Evolutionary conservation across 2,113 vertebrate species (phyloP).

Genomic region (Danionella cerebrum): DNA sequence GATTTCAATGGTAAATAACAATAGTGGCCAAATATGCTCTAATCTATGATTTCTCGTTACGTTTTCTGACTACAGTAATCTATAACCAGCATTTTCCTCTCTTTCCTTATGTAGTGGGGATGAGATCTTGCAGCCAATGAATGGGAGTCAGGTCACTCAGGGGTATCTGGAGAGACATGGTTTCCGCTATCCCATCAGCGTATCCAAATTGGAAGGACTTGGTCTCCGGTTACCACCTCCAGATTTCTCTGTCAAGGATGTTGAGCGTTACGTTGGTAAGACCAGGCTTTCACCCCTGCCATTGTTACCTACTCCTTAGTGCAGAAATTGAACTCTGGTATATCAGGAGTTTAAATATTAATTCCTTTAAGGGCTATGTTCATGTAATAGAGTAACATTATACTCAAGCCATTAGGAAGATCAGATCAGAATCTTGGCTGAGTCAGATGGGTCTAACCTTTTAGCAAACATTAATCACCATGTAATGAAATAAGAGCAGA

Average conservation of each 20-base stretch:
- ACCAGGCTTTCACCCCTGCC: not conserved
- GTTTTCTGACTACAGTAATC: no score
- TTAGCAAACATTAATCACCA: constrained; percentile 22
- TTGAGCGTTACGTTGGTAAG: constrained; percentile 96
- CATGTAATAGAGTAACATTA: constrained; percentile 12
- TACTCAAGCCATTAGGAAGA: not conserved
- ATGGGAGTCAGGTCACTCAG: constrained; percentile 84
- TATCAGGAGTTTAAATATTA: constrained; percentile 6
- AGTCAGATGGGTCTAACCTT: constrained; percentile 10
- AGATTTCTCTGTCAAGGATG: constrained; percentile 84
- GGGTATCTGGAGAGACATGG: constrained; percentile 89
- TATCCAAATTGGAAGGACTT: constrained; percentile 83
- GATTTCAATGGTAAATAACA: no score
- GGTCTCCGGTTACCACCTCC: constrained; percentile 83
- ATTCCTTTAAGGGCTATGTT: not conserved
- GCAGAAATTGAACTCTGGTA: not conserved
- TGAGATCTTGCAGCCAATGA: constrained; percentile 84
- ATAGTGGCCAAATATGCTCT: no score
- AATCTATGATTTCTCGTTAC: no score
- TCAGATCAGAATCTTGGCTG: not conserved
- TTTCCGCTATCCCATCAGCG: constrained; percentile 83
- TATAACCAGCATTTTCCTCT: not conserved
- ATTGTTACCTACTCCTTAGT: not conserved
- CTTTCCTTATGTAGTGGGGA: constrained; percentile 71
- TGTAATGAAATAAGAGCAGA: constrained; percentile 28